Evolutionary conservation across 1,140 invertebrate genomes (phyloP), one percentile per base, ranked within the genome.

Genomic region (Drosophila ercepeae): DNA sequence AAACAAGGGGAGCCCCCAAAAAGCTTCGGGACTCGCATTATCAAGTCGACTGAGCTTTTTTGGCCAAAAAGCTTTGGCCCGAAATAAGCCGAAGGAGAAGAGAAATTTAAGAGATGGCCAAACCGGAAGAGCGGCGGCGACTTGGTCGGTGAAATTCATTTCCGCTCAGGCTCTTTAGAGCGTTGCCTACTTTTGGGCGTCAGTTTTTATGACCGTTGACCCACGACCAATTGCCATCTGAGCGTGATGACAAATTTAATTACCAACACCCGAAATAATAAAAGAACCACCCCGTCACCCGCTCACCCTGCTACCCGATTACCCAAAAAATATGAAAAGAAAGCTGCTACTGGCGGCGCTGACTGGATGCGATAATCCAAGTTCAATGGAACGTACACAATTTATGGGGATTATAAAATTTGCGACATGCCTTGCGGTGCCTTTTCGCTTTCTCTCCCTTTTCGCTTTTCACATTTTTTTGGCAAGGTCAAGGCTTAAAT

Each of bases 221-320:
- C 58, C 44, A 53, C 51, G 54, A 71, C 14, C 58, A 53, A 50
- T 75, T 61, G 59, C 65, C 77, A 75, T 63, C 78, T 77, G 57
- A 64, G 75, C 54, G 32, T 60, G 48, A 63, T 78, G 78, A 78
- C 69, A 76, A 88, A 88, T 88, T 88, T 82, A 88, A 82, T 88
- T 82, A 75, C 82, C 64, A 78, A 60, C 48, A 82, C 45, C 68
- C 60, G 36, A 53, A 67, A 67, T 67, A 52, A 61, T 65, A 67
- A 67, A 67, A 67, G 63, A 34, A 52, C 32, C 14, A 6, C 25
- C 4, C 9, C 63, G n/a, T n/a, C n/a, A n/a, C n/a, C n/a, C n/a
- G n/a, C n/a, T n/a, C n/a, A n/a, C n/a, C n/a, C n/a, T n/a, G n/a
- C 27, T 59, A 9, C 54, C 44, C 42, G 29, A 9, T 32, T 34